phyloP scores from a whole-genome alignment of 2,113 vertebrate species.

The Varanus salvator region DNA sequence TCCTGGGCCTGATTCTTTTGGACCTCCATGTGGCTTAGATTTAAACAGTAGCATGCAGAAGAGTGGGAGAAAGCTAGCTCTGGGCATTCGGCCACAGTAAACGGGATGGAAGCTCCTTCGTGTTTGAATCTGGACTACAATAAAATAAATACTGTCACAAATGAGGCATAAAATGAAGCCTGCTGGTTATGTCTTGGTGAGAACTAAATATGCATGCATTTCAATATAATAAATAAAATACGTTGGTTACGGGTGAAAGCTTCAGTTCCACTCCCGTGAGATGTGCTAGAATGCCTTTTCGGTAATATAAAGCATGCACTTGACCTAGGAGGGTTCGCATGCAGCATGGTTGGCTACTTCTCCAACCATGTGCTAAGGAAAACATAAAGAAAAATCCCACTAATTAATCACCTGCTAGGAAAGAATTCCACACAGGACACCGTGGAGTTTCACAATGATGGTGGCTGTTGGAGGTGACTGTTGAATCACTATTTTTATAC shows the following conservation, averaged over 20 bases:
- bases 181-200: conserved; percentile 33
- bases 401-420: neutral
- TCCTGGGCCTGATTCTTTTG: conserved; percentile 23
- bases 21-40: conserved; percentile 42
- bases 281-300: conserved; percentile 32
- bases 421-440: neutral
- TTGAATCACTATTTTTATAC: neutral
- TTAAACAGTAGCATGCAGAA: conserved; percentile 65
- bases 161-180: conserved; percentile 43
- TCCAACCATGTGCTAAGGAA: neutral
- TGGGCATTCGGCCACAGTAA: conserved; percentile 70
- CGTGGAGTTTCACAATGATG: neutral
- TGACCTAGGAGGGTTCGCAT: conserved; percentile 41
- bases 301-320: conserved; percentile 9
- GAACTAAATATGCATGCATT: conserved; percentile 8
- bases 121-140: conserved; percentile 61
- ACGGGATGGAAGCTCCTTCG: conserved; percentile 57
- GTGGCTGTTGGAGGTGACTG: neutral
- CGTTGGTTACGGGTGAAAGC: conserved; percentile 10
- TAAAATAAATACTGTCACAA: conserved; percentile 57
- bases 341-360: conserved; percentile 32
- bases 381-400: neutral
- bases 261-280: neutral
- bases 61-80: conserved; percentile 37
- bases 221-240: neutral